These are phyloP conservation scores for Zootermopsis nevadensis DNA, from an alignment of 2,888 invertebrate species.

Conservation along the genomic window DNA sequence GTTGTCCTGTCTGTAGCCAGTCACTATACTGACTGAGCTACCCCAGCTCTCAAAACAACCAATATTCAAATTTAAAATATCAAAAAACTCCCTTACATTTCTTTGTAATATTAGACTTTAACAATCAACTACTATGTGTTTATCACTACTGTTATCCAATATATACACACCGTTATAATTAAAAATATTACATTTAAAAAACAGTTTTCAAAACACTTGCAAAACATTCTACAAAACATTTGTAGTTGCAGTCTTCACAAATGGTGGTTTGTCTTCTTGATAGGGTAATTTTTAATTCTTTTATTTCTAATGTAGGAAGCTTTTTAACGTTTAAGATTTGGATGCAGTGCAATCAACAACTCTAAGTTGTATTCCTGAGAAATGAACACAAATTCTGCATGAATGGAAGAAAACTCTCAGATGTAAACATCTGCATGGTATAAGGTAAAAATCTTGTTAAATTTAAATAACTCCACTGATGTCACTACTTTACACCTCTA, in stretches of 20 bases:
- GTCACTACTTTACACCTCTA: neutral
- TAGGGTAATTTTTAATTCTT: neutral
- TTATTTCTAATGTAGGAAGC: neutral
- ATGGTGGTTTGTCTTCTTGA: neutral
- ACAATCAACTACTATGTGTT: neutral
- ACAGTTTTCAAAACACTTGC: neutral
- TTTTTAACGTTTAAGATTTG: neutral
- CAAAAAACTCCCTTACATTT: neutral
- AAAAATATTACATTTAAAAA: neutral
- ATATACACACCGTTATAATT: neutral
- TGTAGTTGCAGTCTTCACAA: neutral
- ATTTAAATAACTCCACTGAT: neutral
- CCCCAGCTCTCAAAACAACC: too few species aligned
- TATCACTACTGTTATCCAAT: neutral
- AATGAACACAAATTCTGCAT: conserved; percentile 31
- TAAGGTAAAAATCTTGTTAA: neutral
- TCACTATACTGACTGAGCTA: too few species aligned
- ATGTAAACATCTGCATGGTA: neutral
- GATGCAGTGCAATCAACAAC: neutral
- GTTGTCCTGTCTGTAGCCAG: too few species aligned
- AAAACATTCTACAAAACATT: neutral
- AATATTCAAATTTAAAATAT: neutral
- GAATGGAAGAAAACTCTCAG: conserved; percentile 13
- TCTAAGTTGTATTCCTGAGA: conserved; percentile 18
- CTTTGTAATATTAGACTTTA: neutral